Conservation (phyloP, 2,888 invertebrate genomes). For the Tineola bisselliella region DNA sequence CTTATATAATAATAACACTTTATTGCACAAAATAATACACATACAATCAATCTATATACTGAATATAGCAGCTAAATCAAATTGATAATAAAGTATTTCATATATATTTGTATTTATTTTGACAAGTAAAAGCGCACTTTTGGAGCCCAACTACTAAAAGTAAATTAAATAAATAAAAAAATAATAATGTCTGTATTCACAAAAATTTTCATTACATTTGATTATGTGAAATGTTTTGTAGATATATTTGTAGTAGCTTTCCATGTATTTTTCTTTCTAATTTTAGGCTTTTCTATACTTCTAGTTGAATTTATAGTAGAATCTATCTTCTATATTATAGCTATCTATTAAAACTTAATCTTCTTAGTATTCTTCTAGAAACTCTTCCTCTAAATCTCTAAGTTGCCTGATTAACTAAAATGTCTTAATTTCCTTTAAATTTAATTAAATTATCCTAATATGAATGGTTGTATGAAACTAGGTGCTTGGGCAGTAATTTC, state of each 20-base stretch:
- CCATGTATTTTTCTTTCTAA: background rate
- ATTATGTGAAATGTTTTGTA: background rate
- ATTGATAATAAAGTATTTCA: too few species aligned
- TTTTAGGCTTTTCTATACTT: background rate
- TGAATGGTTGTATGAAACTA: conserved; percentile 60
- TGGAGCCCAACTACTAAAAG: too few species aligned
- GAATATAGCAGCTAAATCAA: too few species aligned
- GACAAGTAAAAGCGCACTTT: too few species aligned
- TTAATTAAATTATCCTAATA: conserved; percentile 18
- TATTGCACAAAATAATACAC: too few species aligned
- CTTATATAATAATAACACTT: too few species aligned
- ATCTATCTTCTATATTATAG: background rate
- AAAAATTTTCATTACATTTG: background rate
- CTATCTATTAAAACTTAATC: background rate
- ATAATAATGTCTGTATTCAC: too few species aligned
- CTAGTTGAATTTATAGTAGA: background rate
- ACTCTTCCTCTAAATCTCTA: background rate
- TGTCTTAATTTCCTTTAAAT: background rate
- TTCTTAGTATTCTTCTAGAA: background rate
- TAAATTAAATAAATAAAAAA: too few species aligned
- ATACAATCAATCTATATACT: too few species aligned
- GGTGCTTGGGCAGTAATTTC: conserved; percentile 60
- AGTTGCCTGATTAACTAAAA: background rate
- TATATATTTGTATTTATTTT: too few species aligned
- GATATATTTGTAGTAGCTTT: background rate